These are phyloP conservation scores for Papilio demoleus DNA, from an alignment of 2,888 invertebrate genomes.

Conservation along the genomic window DNA sequence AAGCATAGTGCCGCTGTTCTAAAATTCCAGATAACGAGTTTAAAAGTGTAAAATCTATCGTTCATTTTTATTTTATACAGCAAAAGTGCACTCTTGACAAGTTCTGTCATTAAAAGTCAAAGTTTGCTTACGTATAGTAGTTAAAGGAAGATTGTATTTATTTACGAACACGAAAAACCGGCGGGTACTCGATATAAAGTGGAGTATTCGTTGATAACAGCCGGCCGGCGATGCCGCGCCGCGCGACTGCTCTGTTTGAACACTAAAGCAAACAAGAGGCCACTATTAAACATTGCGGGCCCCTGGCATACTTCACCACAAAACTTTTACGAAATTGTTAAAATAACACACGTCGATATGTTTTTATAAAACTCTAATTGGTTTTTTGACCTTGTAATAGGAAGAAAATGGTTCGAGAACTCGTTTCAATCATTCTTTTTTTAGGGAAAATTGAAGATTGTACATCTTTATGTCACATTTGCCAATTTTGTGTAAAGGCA, in stretches of 20 bases:
- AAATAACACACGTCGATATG: constrained; percentile 19
- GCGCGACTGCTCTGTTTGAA: constrained; percentile 54
- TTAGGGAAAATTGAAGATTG: no score
- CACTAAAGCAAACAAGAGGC: constrained; percentile 57
- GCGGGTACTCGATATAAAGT: constrained; percentile 47
- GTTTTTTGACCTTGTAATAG: background rate
- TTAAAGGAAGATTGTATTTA: constrained; percentile 39
- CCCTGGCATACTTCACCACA: constrained; percentile 51
- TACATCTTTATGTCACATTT: no score
- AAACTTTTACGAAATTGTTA: constrained; percentile 42
- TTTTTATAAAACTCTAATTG: constrained; percentile 9
- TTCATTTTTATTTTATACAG: background rate
- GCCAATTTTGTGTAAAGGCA: no score
- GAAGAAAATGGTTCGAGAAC: background rate
- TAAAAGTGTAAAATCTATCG: background rate
- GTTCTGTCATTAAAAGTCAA: background rate
- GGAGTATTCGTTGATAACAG: constrained; percentile 45
- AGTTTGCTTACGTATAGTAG: background rate
- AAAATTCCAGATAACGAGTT: background rate
- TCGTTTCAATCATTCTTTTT: no score
- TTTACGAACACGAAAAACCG: constrained; percentile 36
- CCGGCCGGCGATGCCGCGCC: constrained; percentile 41
- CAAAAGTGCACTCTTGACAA: background rate
- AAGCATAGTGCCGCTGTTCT: background rate
- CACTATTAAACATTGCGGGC: constrained; percentile 61